Evolutionary conservation across 2,888 invertebrate species (phyloP), one percentile per base, ranked within the genome.

Genomic region (Theretra japonica): DNA sequence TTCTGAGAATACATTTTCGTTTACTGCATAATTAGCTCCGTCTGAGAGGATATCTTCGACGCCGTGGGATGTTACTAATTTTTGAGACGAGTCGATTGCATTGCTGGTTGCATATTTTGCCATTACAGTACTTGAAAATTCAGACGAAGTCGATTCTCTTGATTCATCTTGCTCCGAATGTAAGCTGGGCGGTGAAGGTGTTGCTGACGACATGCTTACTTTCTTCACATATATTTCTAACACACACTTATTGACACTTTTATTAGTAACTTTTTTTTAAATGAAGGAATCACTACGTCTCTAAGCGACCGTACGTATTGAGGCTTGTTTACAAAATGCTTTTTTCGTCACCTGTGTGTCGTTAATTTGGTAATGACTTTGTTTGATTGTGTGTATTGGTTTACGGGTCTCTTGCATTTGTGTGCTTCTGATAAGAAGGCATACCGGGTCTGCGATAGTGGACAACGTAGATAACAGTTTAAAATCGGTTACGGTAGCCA

Each of bases 311-410:
- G 89, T 80, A 83, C 87, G 73, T 86, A 86, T 83, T 86, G 90
- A 89, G 83, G 75, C 84, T 91, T 92, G 90, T 94, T 93, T 90
- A 93, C 93, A 87, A 92, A 93, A 92, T 93, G 91, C 85, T 90
- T 91, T 89, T 93, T 91, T 91, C 86, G 90, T 91, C 89, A 93
- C 93, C 93, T 92, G 90, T 83, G 86, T 87, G 83, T 89, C 88
- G 91, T 93, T 93, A 93, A 94, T 94, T 93, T 91, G 87, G 90
- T 94, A 94, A 94, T 94, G 92, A 90, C 88, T 89, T 89, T 83
- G 82, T 88, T 82, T 84, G 81, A 88, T 84, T 86, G 93, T 92
- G 91, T 93, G 92, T 82, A 80, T 86, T 79, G 81, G 86, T 86
- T 85, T 85, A 86, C 82, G 82, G 82, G 83, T 78, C 78, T 77